Evolutionary conservation across 2,797 vertebrate genomes (phyloP).

Genomic region (Sebastes nivosus): DNA sequence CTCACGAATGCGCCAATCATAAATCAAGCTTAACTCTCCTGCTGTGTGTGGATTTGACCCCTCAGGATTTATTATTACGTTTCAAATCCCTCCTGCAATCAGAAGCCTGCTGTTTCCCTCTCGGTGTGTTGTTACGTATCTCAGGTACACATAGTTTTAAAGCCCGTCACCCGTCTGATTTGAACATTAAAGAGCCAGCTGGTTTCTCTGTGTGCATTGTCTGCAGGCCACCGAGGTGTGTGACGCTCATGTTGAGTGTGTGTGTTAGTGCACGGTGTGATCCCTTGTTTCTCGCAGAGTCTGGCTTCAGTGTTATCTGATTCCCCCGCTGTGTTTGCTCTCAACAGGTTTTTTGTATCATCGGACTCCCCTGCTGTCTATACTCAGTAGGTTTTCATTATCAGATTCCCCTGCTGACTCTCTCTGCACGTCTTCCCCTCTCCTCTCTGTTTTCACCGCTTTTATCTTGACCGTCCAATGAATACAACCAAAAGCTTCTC

Average conservation of each 20-base stretch:
- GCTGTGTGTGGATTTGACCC: not conserved
- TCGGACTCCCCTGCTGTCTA: slow-evolving; percentile 41
- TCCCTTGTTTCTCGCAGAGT: slow-evolving; percentile 10
- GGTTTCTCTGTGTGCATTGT: slow-evolving; percentile 29
- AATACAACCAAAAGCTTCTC: slow-evolving; percentile 10
- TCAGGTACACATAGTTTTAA: not conserved
- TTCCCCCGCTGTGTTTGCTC: slow-evolving; percentile 35
- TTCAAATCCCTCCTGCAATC: not conserved
- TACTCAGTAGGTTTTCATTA: slow-evolving; percentile 50
- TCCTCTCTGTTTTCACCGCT: slow-evolving; percentile 24
- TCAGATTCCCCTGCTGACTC: slow-evolving; percentile 39
- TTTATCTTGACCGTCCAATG: slow-evolving; percentile 18
- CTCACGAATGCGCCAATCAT: no score
- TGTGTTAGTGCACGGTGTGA: not conserved
- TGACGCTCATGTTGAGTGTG: not conserved
- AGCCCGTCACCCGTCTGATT: slow-evolving; percentile 3
- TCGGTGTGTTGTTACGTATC: not conserved
- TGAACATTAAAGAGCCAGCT: slow-evolving; percentile 1
- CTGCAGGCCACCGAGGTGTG: slow-evolving; percentile 26
- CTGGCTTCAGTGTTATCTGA: slow-evolving; percentile 33
- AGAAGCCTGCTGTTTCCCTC: not conserved
- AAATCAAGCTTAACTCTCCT: not conserved
- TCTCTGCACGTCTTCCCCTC: slow-evolving; percentile 14
- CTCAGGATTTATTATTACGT: not conserved
- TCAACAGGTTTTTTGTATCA: slow-evolving; percentile 27